Conservation (phyloP, 1,140 invertebrate genomes). For the Cydia amplana region DNA sequence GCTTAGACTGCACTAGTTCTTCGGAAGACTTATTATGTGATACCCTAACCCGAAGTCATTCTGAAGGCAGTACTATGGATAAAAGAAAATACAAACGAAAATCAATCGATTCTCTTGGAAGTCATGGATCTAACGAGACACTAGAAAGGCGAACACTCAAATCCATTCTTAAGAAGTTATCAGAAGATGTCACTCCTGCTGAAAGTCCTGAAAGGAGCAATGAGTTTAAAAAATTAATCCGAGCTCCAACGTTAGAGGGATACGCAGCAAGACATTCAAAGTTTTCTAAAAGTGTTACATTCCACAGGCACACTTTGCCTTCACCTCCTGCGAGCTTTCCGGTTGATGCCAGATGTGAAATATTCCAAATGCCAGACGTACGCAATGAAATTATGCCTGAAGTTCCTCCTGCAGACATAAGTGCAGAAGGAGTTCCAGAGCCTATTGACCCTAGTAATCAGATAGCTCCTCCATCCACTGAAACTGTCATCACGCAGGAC, state of each 20-base stretch:
- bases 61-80: conserved; percentile 81
- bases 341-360: conserved; percentile 53
- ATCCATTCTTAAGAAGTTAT: conserved; percentile 91
- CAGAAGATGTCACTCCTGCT: conserved; percentile 80
- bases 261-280: conserved; percentile 93
- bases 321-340: conserved; percentile 84
- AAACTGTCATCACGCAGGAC: conserved; percentile 43
- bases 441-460: conserved; percentile 43
- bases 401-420: conserved; percentile 42
- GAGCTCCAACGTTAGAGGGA: conserved; percentile 90
- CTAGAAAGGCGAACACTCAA: conserved; percentile 89
- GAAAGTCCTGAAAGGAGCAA: conserved; percentile 74
- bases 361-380: conserved; percentile 62
- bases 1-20: conserved; percentile 87
- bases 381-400: conserved; percentile 41
- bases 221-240: conserved; percentile 84
- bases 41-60: conserved; percentile 84
- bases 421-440: conserved; percentile 37
- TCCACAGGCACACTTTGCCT: conserved; percentile 90
- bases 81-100: conserved; percentile 71
- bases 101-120: conserved; percentile 75
- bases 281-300: conserved; percentile 92
- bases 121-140: conserved; percentile 91
- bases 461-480: conserved; percentile 44
- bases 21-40: conserved; percentile 80